Conservation (phyloP, 2,888 invertebrate species). For the Mactromeris polynyma region DNA sequence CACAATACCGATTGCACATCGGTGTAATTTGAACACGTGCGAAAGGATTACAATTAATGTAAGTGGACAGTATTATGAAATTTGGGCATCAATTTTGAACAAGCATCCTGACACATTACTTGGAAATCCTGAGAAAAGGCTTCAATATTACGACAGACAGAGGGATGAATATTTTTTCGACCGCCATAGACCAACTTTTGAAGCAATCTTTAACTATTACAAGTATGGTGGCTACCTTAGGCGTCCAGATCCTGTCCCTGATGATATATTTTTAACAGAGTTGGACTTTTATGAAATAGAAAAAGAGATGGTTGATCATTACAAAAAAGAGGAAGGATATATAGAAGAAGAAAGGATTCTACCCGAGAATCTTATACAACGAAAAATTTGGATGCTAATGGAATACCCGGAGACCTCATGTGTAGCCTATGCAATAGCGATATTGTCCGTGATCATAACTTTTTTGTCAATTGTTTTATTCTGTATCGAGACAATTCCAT, state of each 20-base stretch:
- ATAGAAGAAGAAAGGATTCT: constrained; percentile 82
- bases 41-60: constrained; percentile 86
- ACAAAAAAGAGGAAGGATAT: constrained; percentile 86
- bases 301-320: constrained; percentile 84
- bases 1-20: constrained; percentile 75
- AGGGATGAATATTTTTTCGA: constrained; percentile 87
- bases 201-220: constrained; percentile 87
- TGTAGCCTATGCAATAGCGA: constrained; percentile 85
- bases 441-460: constrained; percentile 86
- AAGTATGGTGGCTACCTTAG: constrained; percentile 86
- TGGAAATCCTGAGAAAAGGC: constrained; percentile 86
- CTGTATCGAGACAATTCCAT: constrained; percentile 87
- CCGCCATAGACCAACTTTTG: constrained; percentile 87
- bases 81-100: constrained; percentile 84
- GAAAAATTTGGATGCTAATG: constrained; percentile 86
- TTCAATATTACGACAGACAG: constrained; percentile 84
- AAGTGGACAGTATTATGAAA: constrained; percentile 86
- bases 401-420: constrained; percentile 87
- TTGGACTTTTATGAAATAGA: constrained; percentile 87
- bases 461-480: constrained; percentile 86
- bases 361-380: constrained; percentile 82
- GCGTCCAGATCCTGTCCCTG: constrained; percentile 86
- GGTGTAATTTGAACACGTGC: constrained; percentile 83
- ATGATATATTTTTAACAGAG: constrained; percentile 86
- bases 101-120: constrained; percentile 86